Conservation (phyloP, 2,113 vertebrate genomes). For the Vulpes vulpes region DNA sequence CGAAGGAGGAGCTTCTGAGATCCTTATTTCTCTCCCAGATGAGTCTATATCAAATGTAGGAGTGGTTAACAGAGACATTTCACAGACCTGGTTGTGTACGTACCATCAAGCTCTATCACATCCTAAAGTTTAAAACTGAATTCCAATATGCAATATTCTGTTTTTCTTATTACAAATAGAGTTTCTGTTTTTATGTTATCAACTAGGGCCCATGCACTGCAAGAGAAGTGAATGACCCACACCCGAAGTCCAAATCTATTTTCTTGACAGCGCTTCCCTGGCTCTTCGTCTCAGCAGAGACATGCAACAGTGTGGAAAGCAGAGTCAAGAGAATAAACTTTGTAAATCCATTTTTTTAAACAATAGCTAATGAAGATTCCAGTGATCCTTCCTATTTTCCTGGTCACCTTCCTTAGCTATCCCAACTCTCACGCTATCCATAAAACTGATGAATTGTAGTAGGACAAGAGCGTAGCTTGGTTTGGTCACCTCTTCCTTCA, state of each 20-base stretch:
- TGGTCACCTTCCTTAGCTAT: neutral
- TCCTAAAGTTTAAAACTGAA: neutral
- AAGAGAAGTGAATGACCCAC: neutral
- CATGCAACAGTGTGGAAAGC: neutral
- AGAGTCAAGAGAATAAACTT: neutral
- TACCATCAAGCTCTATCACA: neutral
- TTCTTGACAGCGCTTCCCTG: neutral
- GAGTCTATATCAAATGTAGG: neutral
- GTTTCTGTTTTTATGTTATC: neutral
- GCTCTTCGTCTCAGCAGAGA: neutral
- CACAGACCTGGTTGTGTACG: neutral
- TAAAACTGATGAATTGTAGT: conserved; percentile 8
- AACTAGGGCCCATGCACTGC: neutral
- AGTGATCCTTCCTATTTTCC: neutral
- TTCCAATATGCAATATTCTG: neutral
- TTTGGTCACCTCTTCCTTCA: neutral
- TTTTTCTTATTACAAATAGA: neutral
- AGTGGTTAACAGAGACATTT: neutral
- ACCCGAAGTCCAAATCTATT: neutral
- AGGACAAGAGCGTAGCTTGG: neutral
- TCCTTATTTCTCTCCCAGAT: neutral
- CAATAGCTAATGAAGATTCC: conserved; percentile 7
- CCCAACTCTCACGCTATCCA: neutral
- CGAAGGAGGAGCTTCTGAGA: conserved; percentile 13
- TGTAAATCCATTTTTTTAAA: neutral